Evolutionary conservation across 2,797 vertebrate genomes (phyloP).

Genomic region (Potorous gilbertii): DNA sequence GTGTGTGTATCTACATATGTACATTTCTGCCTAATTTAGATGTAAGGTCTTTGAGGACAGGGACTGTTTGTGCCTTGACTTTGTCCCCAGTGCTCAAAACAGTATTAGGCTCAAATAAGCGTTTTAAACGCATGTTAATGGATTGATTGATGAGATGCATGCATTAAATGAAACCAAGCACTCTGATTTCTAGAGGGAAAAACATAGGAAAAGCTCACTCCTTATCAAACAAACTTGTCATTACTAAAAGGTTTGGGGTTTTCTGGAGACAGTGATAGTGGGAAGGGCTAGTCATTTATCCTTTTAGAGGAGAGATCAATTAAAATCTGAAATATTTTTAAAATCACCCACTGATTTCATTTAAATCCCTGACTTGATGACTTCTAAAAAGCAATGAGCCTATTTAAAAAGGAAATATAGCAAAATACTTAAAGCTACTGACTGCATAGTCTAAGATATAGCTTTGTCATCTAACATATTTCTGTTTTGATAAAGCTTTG

Average conservation of each 20-base stretch:
- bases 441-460: neutral
- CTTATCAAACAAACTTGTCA: neutral
- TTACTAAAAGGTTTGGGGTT: neutral
- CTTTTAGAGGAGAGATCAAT: neutral
- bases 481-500: conserved; percentile 50
- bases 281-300: neutral
- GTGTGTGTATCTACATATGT: neutral
- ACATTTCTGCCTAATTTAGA: neutral
- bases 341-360: neutral
- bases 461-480: neutral
- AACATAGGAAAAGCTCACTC: neutral
- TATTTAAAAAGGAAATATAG: neutral
- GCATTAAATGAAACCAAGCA: conserved; percentile 26
- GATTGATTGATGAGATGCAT: neutral
- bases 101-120: neutral
- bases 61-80: neutral
- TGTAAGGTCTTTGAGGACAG: neutral
- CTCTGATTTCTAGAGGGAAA: conserved; percentile 13
- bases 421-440: conserved; percentile 3
- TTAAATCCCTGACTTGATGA: neutral
- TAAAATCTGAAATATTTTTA: conserved; percentile 1
- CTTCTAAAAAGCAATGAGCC: conserved; percentile 20
- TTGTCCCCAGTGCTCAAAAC: neutral
- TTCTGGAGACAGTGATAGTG: neutral
- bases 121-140: neutral